Conservation (phyloP, 2,888 invertebrate species). For the Willowsia nigromaculata region DNA sequence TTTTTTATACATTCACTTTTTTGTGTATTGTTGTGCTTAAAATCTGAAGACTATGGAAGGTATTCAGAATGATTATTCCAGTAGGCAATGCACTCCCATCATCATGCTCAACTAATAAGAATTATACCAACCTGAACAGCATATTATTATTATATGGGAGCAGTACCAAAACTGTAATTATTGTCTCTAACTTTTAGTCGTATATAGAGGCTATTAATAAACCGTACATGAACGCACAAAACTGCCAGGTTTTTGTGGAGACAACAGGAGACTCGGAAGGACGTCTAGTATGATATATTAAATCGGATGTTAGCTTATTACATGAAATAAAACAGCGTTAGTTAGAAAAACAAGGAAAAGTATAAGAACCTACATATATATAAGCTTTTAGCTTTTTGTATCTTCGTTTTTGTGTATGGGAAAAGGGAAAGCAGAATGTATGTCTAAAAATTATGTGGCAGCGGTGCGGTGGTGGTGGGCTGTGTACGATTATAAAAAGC, state of each 20-base stretch:
- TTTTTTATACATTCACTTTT: background rate
- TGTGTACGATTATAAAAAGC: background rate
- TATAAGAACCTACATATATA: background rate
- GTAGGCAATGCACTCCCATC: background rate
- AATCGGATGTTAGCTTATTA: constrained; percentile 59
- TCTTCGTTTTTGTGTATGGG: background rate
- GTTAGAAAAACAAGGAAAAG: background rate
- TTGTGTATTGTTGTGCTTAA: background rate
- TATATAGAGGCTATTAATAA: too few species aligned
- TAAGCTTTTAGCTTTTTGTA: too few species aligned
- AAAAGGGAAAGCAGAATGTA: background rate
- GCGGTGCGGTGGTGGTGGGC: background rate
- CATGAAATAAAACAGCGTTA: constrained; percentile 34
- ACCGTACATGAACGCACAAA: background rate
- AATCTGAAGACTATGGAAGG: background rate
- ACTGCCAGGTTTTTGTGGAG: background rate
- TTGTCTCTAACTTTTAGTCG: too few species aligned
- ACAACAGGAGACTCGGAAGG: constrained; percentile 51
- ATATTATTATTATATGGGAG: background rate
- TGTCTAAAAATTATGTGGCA: background rate
- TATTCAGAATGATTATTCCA: constrained; percentile 16
- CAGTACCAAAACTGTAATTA: background rate
- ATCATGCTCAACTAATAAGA: background rate
- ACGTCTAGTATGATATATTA: constrained; percentile 57
- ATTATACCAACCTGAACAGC: background rate